Conservation (phyloP, 2,113 vertebrate species). For the Barnardius zonarius region DNA sequence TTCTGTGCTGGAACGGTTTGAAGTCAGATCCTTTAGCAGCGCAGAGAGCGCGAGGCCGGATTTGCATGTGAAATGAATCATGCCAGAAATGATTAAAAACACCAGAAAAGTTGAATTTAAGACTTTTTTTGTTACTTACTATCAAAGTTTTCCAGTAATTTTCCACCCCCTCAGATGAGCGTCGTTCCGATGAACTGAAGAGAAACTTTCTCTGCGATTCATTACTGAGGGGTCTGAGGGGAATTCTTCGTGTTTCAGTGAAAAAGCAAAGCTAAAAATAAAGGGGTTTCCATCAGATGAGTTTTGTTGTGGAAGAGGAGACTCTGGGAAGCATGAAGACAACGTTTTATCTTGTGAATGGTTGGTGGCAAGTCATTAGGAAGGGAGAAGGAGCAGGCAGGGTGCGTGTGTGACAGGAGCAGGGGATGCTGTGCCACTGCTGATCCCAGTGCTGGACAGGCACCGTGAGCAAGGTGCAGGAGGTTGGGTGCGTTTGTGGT, state of each 20-base stretch:
- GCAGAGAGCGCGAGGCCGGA: neutral
- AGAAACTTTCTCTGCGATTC: conserved; percentile 38
- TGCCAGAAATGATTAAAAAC: conserved; percentile 1
- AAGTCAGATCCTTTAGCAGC: conserved; percentile 21
- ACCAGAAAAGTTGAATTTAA: conserved; percentile 14
- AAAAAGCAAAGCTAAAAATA: conserved; percentile 50
- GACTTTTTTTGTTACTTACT: conserved; percentile 22
- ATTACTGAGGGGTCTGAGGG: conserved; percentile 46
- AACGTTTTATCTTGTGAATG: neutral
- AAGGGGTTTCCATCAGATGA: neutral
- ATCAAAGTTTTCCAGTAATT: conserved; percentile 37
- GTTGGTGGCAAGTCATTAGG: neutral
- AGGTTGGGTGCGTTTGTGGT: rapidly evolving
- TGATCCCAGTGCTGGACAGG: neutral
- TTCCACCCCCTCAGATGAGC: conserved; percentile 43
- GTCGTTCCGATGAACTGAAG: neutral
- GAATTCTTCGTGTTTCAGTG: conserved; percentile 51
- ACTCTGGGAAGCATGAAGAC: neutral
- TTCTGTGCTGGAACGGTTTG: conserved; percentile 41
- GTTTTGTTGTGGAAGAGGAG: neutral
- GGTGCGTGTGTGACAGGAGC: neutral
- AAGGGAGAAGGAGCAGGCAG: neutral
- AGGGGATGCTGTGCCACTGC: rapidly evolving
- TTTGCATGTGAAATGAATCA: conserved; percentile 64
- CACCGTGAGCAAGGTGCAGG: neutral